Conservation (phyloP, 2,797 vertebrate genomes). For the Stomatorhinus walkeri region DNA sequence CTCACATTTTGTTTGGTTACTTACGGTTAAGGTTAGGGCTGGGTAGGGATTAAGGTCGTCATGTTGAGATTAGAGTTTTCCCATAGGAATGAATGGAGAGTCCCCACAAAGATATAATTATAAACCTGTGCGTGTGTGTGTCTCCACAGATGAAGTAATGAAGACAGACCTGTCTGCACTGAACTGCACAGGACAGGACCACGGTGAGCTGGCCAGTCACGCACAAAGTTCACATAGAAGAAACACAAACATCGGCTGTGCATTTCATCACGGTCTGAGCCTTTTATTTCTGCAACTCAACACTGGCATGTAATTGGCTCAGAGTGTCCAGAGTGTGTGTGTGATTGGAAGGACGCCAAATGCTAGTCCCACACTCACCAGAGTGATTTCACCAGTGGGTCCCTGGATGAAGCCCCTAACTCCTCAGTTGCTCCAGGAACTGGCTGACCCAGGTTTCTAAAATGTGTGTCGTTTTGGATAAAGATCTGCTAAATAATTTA, state of each 20-base stretch:
- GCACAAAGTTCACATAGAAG: neutral
- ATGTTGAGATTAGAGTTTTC: neutral
- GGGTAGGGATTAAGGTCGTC: neutral
- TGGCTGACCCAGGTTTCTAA: neutral
- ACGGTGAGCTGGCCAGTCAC: neutral
- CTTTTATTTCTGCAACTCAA: neutral
- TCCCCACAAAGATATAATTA: neutral
- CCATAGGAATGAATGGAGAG: neutral
- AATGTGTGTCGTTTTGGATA: neutral
- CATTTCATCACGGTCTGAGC: neutral
- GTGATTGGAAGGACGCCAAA: neutral
- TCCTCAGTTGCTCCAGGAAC: neutral
- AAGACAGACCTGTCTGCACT: conserved; percentile 2
- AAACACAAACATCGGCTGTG: neutral
- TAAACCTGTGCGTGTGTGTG: neutral
- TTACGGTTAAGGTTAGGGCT: neutral
- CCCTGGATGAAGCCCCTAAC: neutral
- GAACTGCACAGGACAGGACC: neutral
- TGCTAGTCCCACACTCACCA: neutral
- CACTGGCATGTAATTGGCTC: neutral
- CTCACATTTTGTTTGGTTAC: neutral
- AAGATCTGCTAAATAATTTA: neutral
- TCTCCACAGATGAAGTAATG: conserved; percentile 10
- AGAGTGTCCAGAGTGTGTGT: neutral
- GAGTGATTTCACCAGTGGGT: neutral